phyloP scores from a whole-genome alignment of 2,888 invertebrate genomes.

The Didymodactylos carnosus region DNA sequence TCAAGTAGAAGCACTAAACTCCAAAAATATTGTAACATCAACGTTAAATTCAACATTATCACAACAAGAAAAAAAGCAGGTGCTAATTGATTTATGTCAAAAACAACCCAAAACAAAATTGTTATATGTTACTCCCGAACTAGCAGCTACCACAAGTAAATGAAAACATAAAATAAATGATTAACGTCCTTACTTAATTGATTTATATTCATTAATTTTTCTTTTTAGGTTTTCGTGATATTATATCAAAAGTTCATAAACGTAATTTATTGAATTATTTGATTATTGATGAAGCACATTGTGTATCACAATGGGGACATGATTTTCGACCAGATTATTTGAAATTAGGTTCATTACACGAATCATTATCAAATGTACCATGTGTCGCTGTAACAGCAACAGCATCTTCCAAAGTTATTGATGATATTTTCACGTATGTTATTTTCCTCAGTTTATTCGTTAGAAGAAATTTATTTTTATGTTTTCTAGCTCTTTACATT shows the following conservation, averaged over 20 bases:
- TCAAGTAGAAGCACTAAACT: constrained; percentile 66
- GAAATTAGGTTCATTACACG: constrained; percentile 53
- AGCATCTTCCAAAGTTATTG: constrained; percentile 41
- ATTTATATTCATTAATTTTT: no score
- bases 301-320: constrained; percentile 92
- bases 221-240: neutral
- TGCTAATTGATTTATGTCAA: constrained; percentile 36
- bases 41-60: constrained; percentile 79
- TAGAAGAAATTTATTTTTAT: neutral
- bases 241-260: constrained; percentile 33
- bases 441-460: neutral
- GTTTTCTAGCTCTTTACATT: constrained; percentile 1
- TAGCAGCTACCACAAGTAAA: constrained; percentile 44
- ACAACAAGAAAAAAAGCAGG: constrained; percentile 51
- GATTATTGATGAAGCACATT: constrained; percentile 63
- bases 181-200: constrained; percentile 50
- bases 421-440: constrained; percentile 10
- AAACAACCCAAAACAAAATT: constrained; percentile 44
- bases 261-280: constrained; percentile 63
- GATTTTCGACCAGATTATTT: constrained; percentile 80
- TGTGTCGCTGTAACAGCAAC: constrained; percentile 90
- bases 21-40: constrained; percentile 57
- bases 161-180: constrained; percentile 37
- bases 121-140: constrained; percentile 87
- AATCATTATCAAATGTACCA: constrained; percentile 46